Percentiles rank a stretch among this genome's conserved stretches.
Evolutionary conservation across 1,140 invertebrate genomes (phyloP).

Genomic region (Bombus superbus): DNA sequence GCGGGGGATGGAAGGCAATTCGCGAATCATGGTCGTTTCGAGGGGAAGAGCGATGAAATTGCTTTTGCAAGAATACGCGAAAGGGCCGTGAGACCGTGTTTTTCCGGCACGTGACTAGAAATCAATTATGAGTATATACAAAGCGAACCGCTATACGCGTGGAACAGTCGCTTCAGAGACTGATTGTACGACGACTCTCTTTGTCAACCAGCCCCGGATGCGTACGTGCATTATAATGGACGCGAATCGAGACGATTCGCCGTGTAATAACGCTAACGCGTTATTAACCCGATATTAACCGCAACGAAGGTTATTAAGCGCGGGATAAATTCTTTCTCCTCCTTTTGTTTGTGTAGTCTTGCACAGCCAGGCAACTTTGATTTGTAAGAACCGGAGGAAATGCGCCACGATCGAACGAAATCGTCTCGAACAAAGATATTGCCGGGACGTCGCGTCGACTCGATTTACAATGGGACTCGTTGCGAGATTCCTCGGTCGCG

Average conservation of each 20-base stretch:
- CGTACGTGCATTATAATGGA: slow-evolving; percentile 16
- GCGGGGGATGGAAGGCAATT: neutral
- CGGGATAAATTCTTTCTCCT: no score
- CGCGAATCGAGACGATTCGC: neutral
- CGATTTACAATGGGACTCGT: neutral
- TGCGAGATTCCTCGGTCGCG: neutral
- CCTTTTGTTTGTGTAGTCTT: no score
- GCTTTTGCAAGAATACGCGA: slow-evolving; percentile 47
- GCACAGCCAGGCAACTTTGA: no score
- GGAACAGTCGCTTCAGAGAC: neutral
- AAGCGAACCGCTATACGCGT: slow-evolving; percentile 14
- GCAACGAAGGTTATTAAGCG: no score
- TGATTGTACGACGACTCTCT: neutral
- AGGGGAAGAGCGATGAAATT: slow-evolving; percentile 1
- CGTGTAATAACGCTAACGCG: neutral
- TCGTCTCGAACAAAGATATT: no score
- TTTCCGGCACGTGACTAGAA: slow-evolving; percentile 54
- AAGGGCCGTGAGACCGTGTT: slow-evolving; percentile 16
- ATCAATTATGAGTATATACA: slow-evolving; percentile 51
- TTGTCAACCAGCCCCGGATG: neutral
- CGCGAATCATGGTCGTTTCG: neutral
- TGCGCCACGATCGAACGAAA: neutral
- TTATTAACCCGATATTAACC: neutral
- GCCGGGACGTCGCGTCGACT: neutral
- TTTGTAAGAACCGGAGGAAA: neutral